Percentiles rank a stretch among this genome's conserved stretches.
Conservation (phyloP, 2,797 vertebrate genomes). For the Lycodopsis pacificus region DNA sequence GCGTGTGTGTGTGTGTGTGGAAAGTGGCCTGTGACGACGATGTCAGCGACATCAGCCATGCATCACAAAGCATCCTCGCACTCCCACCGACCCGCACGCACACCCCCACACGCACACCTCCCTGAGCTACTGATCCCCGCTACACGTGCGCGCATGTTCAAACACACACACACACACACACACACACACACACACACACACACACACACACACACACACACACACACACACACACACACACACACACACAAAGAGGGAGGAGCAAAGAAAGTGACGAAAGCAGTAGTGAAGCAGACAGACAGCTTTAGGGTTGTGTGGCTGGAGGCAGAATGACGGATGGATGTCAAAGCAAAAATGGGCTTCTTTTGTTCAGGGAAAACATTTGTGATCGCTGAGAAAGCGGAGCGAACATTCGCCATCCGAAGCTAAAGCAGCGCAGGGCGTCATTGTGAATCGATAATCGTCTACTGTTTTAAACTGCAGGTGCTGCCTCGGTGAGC, state of each 20-base stretch:
- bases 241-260: slow-evolving; percentile 57
- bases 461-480: slow-evolving; percentile 24
- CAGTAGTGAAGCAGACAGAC: slow-evolving; percentile 18
- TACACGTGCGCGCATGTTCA: slow-evolving; percentile 15
- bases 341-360: neutral
- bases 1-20: slow-evolving; percentile 45
- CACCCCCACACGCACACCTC: slow-evolving; percentile 16
- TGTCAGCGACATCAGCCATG: slow-evolving; percentile 78
- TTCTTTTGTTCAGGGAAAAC: neutral
- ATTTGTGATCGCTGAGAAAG: neutral
- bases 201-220: slow-evolving; percentile 32
- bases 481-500: slow-evolving; percentile 38
- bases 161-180: slow-evolving; percentile 26
- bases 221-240: slow-evolving; percentile 18
- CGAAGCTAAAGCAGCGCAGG: slow-evolving; percentile 4
- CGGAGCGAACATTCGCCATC: neutral
- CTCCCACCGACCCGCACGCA: slow-evolving; percentile 51
- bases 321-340: slow-evolving; percentile 6
- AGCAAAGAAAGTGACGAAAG: slow-evolving; percentile 56
- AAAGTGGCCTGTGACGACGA: slow-evolving; percentile 73
- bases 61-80: slow-evolving; percentile 78
- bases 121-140: slow-evolving; percentile 76
- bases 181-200: slow-evolving; percentile 19
- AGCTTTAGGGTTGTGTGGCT: slow-evolving; percentile 22
- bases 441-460: slow-evolving; percentile 44